Evolutionary conservation across 2,113 vertebrate genomes (phyloP).

Genomic region (Zosterops borbonicus): DNA sequence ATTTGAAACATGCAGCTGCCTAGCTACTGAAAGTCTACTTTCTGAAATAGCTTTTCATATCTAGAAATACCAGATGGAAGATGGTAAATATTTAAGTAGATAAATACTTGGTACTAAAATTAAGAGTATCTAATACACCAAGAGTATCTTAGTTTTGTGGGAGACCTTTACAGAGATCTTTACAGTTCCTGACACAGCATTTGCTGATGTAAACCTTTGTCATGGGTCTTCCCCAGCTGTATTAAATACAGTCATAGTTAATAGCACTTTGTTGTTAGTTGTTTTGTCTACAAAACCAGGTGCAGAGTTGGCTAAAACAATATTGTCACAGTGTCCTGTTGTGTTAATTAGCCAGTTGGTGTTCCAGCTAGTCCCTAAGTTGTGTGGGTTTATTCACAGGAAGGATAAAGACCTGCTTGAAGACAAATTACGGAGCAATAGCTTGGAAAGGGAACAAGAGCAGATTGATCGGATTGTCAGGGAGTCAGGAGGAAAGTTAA

Average conservation of each 20-base stretch:
- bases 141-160: background rate
- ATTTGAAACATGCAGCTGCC: background rate
- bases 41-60: background rate
- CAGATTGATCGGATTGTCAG: constrained; percentile 88
- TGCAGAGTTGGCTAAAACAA: background rate
- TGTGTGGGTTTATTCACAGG: constrained; percentile 68
- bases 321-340: background rate
- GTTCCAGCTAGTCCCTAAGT: background rate
- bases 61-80: background rate
- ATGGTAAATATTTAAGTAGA: background rate
- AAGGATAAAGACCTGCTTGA: constrained; percentile 86
- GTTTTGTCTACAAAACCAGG: background rate
- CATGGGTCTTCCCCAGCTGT: background rate
- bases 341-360: background rate
- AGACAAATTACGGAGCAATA: constrained; percentile 78
- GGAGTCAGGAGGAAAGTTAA: constrained; percentile 91
- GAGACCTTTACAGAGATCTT: background rate
- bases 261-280: background rate
- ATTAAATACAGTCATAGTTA: background rate
- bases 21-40: background rate
- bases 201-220: background rate
- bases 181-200: background rate
- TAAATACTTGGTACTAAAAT: background rate
- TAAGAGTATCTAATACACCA: background rate
- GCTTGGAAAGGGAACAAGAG: constrained; percentile 86